phyloP scores from a whole-genome alignment of 2,113 vertebrate species.

The Anseranas semipalmata region DNA sequence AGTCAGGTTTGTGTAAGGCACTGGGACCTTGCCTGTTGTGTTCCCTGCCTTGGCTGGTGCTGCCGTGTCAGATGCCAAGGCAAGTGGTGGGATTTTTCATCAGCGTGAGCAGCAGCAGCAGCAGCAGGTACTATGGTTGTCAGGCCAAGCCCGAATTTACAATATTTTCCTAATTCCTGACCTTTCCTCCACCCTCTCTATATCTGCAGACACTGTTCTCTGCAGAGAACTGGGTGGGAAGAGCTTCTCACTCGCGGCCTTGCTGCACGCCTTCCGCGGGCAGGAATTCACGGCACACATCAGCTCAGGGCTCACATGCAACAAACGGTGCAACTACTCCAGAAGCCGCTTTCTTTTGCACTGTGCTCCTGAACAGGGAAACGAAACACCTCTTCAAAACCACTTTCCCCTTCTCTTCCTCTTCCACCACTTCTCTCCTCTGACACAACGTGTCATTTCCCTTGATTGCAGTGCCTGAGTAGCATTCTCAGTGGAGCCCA shows the following conservation, averaged over 20 bases:
- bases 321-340: not conserved
- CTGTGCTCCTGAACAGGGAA: not conserved
- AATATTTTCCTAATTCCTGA: not conserved
- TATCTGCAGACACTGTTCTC: not conserved
- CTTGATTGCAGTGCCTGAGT: not conserved
- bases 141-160: not conserved
- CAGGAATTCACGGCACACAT: not conserved
- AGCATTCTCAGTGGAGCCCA: not conserved
- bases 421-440: not conserved
- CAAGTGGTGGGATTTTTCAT: fast-evolving
- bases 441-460: not conserved
- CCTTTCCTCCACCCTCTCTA: not conserved
- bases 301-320: not conserved
- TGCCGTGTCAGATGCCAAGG: not conserved
- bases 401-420: not conserved
- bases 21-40: not conserved
- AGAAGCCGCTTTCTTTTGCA: not conserved
- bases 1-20: not conserved
- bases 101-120: not conserved
- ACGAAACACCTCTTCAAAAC: not conserved
- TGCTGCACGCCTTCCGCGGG: fast-evolving
- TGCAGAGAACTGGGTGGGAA: fast-evolving
- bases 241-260: not conserved
- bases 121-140: not conserved
- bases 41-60: not conserved